A percentile compares a stretch with the other conserved stretches of the same genome.
phyloP scores from a whole-genome alignment of 2,888 invertebrate species.

The Papilio protenor region DNA sequence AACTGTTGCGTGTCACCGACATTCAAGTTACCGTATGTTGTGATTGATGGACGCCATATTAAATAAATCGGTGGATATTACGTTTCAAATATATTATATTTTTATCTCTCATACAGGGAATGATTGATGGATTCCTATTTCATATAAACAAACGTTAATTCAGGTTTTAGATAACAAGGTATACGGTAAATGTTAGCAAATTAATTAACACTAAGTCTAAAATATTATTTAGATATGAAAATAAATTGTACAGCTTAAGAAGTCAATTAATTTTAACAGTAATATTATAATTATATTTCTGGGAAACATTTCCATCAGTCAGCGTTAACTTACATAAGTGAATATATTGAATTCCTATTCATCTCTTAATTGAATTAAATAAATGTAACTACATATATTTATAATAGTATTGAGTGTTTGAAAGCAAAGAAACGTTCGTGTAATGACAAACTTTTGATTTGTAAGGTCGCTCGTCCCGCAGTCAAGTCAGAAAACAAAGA shows the following conservation, averaged over 20 bases:
- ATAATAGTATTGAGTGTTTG: conserved; percentile 37
- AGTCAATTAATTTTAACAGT: no score
- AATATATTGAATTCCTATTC: neutral
- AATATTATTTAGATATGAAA: no score
- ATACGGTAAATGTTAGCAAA: conserved; percentile 13
- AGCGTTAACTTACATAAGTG: neutral
- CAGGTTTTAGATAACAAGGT: neutral
- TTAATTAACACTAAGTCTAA: neutral
- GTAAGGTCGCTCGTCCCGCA: conserved; percentile 68
- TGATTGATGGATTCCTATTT: conserved; percentile 74
- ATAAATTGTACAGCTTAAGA: no score
- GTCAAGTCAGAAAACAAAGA: conserved; percentile 81
- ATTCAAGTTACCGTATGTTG: conserved; percentile 63
- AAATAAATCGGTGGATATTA: conserved; percentile 80
- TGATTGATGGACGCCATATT: conserved; percentile 81
- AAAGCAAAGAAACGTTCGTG: conserved; percentile 50
- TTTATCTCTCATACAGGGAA: conserved; percentile 70
- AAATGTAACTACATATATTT: neutral
- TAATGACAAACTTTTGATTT: conserved; percentile 76
- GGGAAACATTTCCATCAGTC: neutral
- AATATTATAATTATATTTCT: neutral
- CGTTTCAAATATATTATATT: conserved; percentile 78
- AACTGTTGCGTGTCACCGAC: conserved; percentile 72
- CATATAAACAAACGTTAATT: conserved; percentile 46
- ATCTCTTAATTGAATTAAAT: neutral